phyloP scores from a whole-genome alignment of 35 echinoderm and acorn worm genomes.

The Anneissia japonica region DNA sequence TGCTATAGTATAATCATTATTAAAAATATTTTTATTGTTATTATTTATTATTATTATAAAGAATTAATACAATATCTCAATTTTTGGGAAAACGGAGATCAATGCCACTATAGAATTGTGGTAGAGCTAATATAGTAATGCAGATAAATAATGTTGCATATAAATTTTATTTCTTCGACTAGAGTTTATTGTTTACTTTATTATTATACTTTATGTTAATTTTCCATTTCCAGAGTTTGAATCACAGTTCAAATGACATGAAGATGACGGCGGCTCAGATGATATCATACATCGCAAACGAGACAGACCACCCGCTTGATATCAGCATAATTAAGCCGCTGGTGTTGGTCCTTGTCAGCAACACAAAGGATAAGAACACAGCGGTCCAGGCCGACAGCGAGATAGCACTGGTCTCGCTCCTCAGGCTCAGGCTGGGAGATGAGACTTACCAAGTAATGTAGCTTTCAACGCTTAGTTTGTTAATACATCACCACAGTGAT shows the following conservation, averaged over 20 bases:
- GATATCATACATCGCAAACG: constrained; percentile 52
- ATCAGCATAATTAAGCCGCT: constrained; percentile 58
- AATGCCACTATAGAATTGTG: too few relatives aligned
- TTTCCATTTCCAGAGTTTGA: constrained; percentile 57
- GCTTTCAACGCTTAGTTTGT: neutral
- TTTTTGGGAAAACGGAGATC: too few relatives aligned
- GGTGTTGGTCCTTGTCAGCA: constrained; percentile 81
- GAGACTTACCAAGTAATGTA: constrained; percentile 52
- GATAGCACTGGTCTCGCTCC: constrained; percentile 64
- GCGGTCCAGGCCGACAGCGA: constrained; percentile 92
- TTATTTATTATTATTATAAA: too few relatives aligned
- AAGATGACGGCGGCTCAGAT: constrained; percentile 94
- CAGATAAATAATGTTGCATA: too few relatives aligned
- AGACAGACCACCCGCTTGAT: constrained; percentile 35
- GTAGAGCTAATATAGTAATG: too few relatives aligned
- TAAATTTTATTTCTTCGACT: neutral
- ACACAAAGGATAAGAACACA: constrained; percentile 93
- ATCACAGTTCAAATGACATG: constrained; percentile 84
- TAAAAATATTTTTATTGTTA: too few relatives aligned
- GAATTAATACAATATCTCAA: too few relatives aligned
- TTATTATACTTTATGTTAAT: neutral
- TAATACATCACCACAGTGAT: neutral
- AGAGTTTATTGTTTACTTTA: neutral
- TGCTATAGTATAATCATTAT: too few relatives aligned
- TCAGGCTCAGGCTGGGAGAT: constrained; percentile 52